Evolutionary conservation across 2,888 invertebrate species (phyloP).

Genomic region (Parapristionchus giblindavisi): DNA sequence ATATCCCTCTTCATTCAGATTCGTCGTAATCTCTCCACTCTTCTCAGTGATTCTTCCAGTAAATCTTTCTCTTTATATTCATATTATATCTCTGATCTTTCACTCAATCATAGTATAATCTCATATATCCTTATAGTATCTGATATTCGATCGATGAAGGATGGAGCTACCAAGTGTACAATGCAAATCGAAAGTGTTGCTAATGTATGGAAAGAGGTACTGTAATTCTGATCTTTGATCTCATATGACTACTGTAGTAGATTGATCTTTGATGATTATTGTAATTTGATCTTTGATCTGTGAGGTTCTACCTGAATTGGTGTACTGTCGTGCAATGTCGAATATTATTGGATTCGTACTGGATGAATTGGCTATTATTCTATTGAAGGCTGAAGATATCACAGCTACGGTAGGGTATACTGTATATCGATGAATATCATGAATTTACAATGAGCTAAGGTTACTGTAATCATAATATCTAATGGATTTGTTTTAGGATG

Average conservation of each 20-base stretch:
- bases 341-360: constrained; percentile 59
- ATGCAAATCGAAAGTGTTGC: constrained; percentile 54
- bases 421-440: constrained; percentile 25
- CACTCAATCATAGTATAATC: neutral
- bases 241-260: neutral
- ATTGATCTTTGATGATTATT: neutral
- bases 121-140: neutral
- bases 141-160: neutral
- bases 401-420: constrained; percentile 45
- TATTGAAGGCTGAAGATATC: constrained; percentile 52
- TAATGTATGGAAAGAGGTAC: constrained; percentile 59
- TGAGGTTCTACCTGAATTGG: constrained; percentile 54
- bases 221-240: neutral
- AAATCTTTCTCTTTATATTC: neutral
- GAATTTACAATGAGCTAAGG: constrained; percentile 1
- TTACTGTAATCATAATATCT: neutral
- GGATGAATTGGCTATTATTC: constrained; percentile 46
- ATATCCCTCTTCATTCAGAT: constrained; percentile 29
- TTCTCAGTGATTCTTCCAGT: constrained; percentile 38
- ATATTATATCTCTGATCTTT: neutral
- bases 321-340: constrained; percentile 59
- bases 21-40: constrained; percentile 44
- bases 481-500: constrained; percentile 37
- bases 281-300: neutral
- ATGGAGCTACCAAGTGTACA: constrained; percentile 44